Evolutionary conservation across 1,140 invertebrate species (phyloP).

Genomic region (Drosophila nebulosa): DNA sequence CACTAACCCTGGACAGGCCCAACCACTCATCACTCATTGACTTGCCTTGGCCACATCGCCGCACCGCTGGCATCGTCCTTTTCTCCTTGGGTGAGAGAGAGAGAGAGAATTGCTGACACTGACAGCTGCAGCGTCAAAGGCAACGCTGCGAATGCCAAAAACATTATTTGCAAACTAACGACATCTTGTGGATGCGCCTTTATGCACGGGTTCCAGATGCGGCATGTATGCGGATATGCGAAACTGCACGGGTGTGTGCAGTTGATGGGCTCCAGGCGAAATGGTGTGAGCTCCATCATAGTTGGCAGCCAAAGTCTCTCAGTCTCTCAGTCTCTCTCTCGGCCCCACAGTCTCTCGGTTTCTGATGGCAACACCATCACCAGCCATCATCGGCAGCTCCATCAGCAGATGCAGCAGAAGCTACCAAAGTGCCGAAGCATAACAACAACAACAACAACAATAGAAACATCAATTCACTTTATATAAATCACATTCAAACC

Average conservation of each 20-base stretch:
- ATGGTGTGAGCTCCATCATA: background rate
- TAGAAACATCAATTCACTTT: constrained; percentile 13
- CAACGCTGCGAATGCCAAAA: constrained; percentile 24
- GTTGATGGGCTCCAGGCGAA: background rate
- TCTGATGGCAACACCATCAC: constrained; percentile 20
- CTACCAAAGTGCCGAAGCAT: constrained; percentile 10
- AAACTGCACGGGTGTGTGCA: constrained; percentile 8
- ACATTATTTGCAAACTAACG: constrained; percentile 46
- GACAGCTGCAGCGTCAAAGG: constrained; percentile 38
- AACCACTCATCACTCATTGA: constrained; percentile 10
- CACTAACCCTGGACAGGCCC: background rate
- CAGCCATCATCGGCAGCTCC: constrained; percentile 29
- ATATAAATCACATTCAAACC: constrained; percentile 14
- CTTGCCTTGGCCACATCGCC: background rate
- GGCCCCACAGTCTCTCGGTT: background rate
- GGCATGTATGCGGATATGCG: background rate
- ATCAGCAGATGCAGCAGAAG: constrained; percentile 23
- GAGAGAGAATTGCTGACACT: too few relatives aligned
- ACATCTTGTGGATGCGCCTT: constrained; percentile 41
- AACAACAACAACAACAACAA: constrained; percentile 1
- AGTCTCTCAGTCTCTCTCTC: background rate
- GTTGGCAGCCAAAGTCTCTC: background rate
- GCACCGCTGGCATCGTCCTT: background rate
- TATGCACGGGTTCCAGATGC: constrained; percentile 16
- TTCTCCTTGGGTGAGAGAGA: too few relatives aligned